A percentile compares a stretch with the other conserved stretches of the same genome.
phyloP scores from a whole-genome alignment of 2,797 vertebrate genomes.

The Apodemus agrarius region DNA sequence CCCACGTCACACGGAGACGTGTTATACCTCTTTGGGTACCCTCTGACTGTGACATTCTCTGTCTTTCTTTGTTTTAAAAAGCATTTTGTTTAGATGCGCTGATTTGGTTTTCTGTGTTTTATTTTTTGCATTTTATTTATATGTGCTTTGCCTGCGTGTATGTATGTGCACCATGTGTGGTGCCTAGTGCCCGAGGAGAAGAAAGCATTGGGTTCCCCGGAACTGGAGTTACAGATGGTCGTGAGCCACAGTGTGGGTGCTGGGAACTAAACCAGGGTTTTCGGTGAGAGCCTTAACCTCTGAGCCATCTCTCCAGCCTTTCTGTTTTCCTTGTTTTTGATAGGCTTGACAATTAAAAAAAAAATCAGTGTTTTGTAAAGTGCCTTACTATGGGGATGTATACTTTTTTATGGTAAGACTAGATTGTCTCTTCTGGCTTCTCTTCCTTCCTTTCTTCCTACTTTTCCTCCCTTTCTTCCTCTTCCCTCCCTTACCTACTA shows the following conservation, averaged over 20 bases:
- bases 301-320: not conserved
- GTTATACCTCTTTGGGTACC: not conserved
- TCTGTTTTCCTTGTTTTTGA: not conserved
- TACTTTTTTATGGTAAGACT: not conserved
- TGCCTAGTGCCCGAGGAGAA: not conserved
- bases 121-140: not conserved
- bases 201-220: not conserved
- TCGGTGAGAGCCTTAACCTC: not conserved
- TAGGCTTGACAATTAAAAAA: not conserved
- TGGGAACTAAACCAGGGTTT: not conserved
- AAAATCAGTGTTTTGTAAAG: not conserved
- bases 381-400: not conserved
- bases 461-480: not conserved
- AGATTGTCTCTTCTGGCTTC: no score
- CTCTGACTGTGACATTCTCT: not conserved
- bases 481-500: no score
- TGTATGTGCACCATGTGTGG: not conserved
- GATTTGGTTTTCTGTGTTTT: not conserved
- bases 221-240: not conserved
- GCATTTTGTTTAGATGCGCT: not conserved
- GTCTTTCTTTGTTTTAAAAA: not conserved
- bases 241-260: not conserved
- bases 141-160: not conserved
- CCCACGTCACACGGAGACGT: not conserved
- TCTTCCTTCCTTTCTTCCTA: accelerated